Base-by-base conservation (phyloP, 2,888 invertebrate genomes). In the Ophion ellenae region DNA sequence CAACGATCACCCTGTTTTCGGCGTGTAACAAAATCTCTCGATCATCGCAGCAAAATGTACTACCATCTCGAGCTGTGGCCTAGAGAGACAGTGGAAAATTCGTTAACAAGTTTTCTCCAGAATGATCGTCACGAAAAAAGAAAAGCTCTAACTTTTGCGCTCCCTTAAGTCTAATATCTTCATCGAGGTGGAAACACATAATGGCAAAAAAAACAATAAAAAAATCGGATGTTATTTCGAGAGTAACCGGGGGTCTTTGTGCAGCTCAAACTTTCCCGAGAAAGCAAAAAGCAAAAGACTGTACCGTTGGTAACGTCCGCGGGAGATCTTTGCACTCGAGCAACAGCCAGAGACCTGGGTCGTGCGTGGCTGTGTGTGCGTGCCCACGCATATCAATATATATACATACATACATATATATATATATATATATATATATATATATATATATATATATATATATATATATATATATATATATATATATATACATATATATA, bases 141-240 rank as follows among this genome's bases (percentile, higher is more conserved):
- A 40, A 36, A 36, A 36, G 36, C 40, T 40, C 40, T 5, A 40
- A 9, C 32, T 32, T 57, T 45, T 20, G 40, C 47, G 61, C 28
- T 36, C 7, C 69, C 14, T n/a, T 70, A 17, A 24, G 53, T 64
- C 14, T 3, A 80, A 63, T 14, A 14, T 64, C 80, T 80, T 73
- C 24, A 53, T 83, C 63, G 53, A 53, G 53, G 53, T 53, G 3
- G 4, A 17, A 47, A 14, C 47, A 10, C 14, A 14, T 9, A 63
- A 5, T 10, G 71, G 24, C 24, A 24, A 63, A 75, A 69, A 67
- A 73, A 28, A 77, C 40, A 53, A 47, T 57, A 45, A 77, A 76
- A 79, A 53, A 76, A 79, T 63, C 40, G 57, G 73, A 66, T 64
- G 77, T 85, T 87, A 85, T 87, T 87, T 87, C 81, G 81, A 83